Base-by-base conservation (phyloP, 2,888 invertebrate genomes). In the Ephialtes manifestator region DNA sequence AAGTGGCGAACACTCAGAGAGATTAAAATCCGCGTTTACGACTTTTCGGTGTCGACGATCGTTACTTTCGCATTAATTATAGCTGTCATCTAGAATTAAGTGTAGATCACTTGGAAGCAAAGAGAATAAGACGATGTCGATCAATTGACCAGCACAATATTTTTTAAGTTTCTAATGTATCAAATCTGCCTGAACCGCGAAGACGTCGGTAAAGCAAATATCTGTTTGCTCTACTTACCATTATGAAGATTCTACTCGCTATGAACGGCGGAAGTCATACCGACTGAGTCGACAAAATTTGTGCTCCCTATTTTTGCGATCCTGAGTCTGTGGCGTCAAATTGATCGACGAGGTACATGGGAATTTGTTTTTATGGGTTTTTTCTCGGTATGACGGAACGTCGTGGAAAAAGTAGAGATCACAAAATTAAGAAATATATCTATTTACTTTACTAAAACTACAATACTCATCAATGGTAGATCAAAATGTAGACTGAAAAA, bases 71-170 rank as follows among this genome's bases (percentile, higher is more conserved):
- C n/a, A 18, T 79, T 35, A 51, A 20, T 74, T 68, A 28, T 51
- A 39, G 46, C 24, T 68, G 35, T 78, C 48, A 55, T 53, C 31
- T n/a, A 31, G 35, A 48, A 60, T n/a, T 15, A 35, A 78, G 31
- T 35, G 35, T 60, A 68, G 31, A 39, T 48, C 58, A 53, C 58
- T 83, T 63, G 39, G 39, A 75, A 68, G 68, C 70, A 70, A 39
- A 1, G 68, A 81, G 74, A 84, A 81, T 68, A 78, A 48, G 60
- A 48, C 48, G 18, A 75, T 60, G 28, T 43, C 58, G 28, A 58
- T 43, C 28, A 58, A 43, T 18, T 39, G 58, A 72, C 13, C 58
- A 8, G n/a, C 3, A n/a, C 43, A 48, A 46, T 43, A 15, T 43
- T 20, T 43, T 39, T 28, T 53, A 39, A 13, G 11, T 55, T 55